These are phyloP conservation scores for Danio albolineatus DNA, from an alignment of 2,797 vertebrate genomes.

Conservation along the genomic window DNA sequence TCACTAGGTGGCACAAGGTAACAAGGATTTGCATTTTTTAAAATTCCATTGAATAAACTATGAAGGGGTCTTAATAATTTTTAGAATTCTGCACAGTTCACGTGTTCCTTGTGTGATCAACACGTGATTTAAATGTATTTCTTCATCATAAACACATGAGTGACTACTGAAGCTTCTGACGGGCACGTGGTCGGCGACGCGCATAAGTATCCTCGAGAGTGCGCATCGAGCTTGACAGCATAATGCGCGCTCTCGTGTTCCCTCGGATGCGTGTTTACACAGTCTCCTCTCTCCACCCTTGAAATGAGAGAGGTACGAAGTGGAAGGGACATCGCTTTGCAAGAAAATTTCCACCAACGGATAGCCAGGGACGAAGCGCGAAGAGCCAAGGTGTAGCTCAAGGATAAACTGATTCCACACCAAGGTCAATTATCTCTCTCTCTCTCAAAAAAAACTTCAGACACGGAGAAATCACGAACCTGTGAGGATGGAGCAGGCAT, in stretches of 20 bases:
- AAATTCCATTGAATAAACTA: no score
- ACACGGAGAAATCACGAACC: slow-evolving; percentile 39
- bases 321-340: slow-evolving; percentile 28
- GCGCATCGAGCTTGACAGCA: slow-evolving; percentile 53
- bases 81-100: neutral
- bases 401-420: slow-evolving; percentile 15
- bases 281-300: slow-evolving; percentile 49
- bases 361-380: neutral
- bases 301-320: slow-evolving; percentile 32
- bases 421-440: slow-evolving; percentile 41
- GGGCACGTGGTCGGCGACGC: slow-evolving; percentile 33
- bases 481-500: slow-evolving; percentile 63
- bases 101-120: neutral
- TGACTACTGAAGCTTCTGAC: neutral
- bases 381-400: slow-evolving; percentile 8
- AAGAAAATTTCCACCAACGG: neutral
- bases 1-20: slow-evolving; percentile 46
- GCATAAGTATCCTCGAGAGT: slow-evolving; percentile 42
- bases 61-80: neutral
- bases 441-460: slow-evolving; percentile 1
- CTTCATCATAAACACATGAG: neutral
- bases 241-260: slow-evolving; percentile 49
- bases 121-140: no score
- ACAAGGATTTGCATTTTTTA: neutral
- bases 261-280: slow-evolving; percentile 49